phyloP scores from a whole-genome alignment of 23 tunicate species.

The Pegea sp. region DNA sequence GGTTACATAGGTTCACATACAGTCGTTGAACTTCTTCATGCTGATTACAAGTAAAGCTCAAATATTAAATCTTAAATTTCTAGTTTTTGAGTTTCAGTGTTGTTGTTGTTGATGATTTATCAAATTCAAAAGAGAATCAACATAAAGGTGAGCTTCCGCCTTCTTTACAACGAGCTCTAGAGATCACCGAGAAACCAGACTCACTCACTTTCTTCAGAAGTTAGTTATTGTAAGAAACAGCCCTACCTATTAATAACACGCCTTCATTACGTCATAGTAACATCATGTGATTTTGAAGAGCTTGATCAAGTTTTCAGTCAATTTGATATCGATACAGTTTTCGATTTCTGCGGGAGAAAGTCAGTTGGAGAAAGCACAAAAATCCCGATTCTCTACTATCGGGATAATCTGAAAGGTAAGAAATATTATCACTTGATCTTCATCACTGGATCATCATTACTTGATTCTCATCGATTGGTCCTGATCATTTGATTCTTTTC shows the following conservation, averaged over 20 bases:
- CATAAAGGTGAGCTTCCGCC: conserved; percentile 58
- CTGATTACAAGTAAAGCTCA: no score
- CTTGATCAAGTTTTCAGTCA: conserved; percentile 33
- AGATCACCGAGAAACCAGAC: conserved; percentile 24
- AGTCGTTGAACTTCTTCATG: no score
- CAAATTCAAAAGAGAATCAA: conserved; percentile 58
- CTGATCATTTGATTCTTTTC: background rate
- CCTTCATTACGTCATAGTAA: conserved; percentile 5
- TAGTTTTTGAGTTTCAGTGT: conserved; percentile 23
- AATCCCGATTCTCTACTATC: conserved; percentile 84
- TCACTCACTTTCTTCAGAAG: background rate
- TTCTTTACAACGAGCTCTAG: conserved; percentile 58
- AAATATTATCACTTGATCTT: no score
- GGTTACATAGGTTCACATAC: no score
- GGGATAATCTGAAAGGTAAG: conserved; percentile 55
- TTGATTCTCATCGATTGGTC: background rate
- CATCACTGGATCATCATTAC: background rate
- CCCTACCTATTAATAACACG: background rate
- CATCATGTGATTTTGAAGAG: conserved; percentile 21
- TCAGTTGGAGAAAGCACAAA: conserved; percentile 89
- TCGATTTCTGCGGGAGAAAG: conserved; percentile 90
- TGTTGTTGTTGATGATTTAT: conserved; percentile 66
- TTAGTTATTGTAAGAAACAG: background rate
- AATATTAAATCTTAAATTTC: background rate
- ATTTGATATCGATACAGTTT: conserved; percentile 69